phyloP scores from a whole-genome alignment of 2,888 invertebrate species.

The Diloba caeruleocephala region DNA sequence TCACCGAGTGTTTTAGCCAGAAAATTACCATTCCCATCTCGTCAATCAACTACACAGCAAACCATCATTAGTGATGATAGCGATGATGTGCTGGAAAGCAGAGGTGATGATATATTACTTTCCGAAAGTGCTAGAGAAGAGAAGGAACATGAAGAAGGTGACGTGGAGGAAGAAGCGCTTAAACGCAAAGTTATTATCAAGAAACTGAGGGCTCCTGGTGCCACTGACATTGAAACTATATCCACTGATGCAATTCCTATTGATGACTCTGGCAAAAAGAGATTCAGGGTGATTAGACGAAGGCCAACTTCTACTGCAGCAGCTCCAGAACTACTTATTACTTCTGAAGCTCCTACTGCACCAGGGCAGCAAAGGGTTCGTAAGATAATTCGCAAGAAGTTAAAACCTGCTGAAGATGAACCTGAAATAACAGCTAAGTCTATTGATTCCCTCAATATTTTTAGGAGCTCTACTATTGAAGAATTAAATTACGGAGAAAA shows the following conservation, averaged over 20 bases:
- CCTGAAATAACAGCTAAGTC: constrained; percentile 68
- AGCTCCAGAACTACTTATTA: constrained; percentile 48
- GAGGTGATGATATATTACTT: constrained; percentile 78
- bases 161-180: constrained; percentile 58
- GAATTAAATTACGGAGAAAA: constrained; percentile 81
- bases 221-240: constrained; percentile 53
- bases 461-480: constrained; percentile 55
- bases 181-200: constrained; percentile 70
- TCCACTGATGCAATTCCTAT: constrained; percentile 69
- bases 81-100: constrained; percentile 73
- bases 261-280: constrained; percentile 74
- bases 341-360: constrained; percentile 53
- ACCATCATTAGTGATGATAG: constrained; percentile 62
- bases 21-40: constrained; percentile 72
- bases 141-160: constrained; percentile 78
- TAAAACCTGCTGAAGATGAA: constrained; percentile 69
- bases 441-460: constrained; percentile 62
- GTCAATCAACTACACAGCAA: constrained; percentile 68
- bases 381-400: constrained; percentile 81
- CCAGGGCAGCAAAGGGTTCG: constrained; percentile 67
- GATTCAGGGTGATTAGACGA: constrained; percentile 77
- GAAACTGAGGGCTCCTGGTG: constrained; percentile 64
- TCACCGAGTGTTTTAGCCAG: constrained; percentile 65
- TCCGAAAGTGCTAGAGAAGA: constrained; percentile 87
- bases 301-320: constrained; percentile 70